These are phyloP conservation scores for Diorhabda elongata DNA, from an alignment of 1,140 invertebrate genomes.

Conservation along the genomic window DNA sequence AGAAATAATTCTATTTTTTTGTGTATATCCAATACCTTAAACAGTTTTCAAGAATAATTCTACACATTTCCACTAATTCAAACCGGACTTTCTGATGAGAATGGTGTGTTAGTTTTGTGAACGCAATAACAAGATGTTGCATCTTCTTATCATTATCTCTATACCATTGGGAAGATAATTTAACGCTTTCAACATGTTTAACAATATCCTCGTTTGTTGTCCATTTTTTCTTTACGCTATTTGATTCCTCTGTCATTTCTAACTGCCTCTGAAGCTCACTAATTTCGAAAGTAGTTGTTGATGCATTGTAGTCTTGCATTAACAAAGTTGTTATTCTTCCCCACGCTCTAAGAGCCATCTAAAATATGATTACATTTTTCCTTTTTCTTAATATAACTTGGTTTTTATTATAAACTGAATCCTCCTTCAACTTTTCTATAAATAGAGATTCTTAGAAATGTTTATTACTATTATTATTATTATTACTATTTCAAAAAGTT, in stretches of 20 bases:
- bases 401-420: no score
- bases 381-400: no score
- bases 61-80: conserved; percentile 52
- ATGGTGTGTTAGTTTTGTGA: conserved; percentile 52
- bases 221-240: conserved; percentile 23
- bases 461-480: no score
- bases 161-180: conserved; percentile 55
- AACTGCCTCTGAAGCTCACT: no score
- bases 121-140: conserved; percentile 48
- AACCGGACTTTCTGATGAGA: conserved; percentile 54
- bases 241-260: neutral
- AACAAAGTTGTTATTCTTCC: conserved; percentile 49
- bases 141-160: conserved; percentile 55
- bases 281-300: neutral
- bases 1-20: conserved; percentile 10
- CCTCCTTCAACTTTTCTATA: no score
- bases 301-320: conserved; percentile 47
- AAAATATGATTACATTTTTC: neutral
- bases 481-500: no score
- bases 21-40: conserved; percentile 44
- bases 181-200: conserved; percentile 47
- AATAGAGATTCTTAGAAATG: no score
- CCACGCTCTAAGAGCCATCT: conserved; percentile 52
- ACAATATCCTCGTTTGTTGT: conserved; percentile 41
- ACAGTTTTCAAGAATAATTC: conserved; percentile 53